Conservation (phyloP, 2,888 invertebrate species). For the Polylopha cassiicola region DNA sequence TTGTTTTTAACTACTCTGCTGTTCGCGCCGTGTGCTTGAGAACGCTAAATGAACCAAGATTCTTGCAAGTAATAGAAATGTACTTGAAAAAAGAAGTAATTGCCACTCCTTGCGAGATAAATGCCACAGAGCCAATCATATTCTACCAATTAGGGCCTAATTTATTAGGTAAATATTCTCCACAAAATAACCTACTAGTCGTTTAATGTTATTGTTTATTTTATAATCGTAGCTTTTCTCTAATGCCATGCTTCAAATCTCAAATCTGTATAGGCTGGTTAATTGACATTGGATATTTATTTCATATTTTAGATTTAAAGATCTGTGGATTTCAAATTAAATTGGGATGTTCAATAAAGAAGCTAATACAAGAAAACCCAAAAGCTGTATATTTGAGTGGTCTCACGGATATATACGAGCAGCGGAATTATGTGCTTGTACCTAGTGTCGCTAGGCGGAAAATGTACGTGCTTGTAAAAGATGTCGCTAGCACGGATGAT, state of each 20-base stretch:
- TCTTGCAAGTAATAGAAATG: conserved; percentile 81
- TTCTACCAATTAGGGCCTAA: conserved; percentile 44
- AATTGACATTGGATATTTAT: no score
- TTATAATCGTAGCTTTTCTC: not conserved
- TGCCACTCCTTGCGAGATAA: conserved; percentile 80
- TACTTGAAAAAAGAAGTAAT: conserved; percentile 81
- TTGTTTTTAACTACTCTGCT: conserved; percentile 92
- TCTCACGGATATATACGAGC: conserved; percentile 60
- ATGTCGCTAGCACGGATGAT: conserved; percentile 68
- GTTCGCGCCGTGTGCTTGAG: conserved; percentile 87
- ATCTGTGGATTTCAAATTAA: conserved; percentile 80
- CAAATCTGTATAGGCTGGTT: no score
- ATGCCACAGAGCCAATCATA: conserved; percentile 80
- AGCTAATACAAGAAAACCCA: conserved; percentile 34
- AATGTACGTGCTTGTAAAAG: conserved; percentile 77
- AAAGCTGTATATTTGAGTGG: conserved; percentile 45
- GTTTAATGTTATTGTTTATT: not conserved
- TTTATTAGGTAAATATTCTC: conserved; percentile 39
- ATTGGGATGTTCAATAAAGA: conserved; percentile 75
- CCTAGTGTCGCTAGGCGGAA: conserved; percentile 58
- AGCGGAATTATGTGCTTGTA: conserved; percentile 74
- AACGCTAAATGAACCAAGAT: conserved; percentile 88
- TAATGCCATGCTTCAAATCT: not conserved
- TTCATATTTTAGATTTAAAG: conserved; percentile 64
- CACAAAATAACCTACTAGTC: not conserved